These are phyloP conservation scores for Trichonephila clavipes DNA, from an alignment of 1,140 invertebrate genomes.

Conservation along the genomic window DNA sequence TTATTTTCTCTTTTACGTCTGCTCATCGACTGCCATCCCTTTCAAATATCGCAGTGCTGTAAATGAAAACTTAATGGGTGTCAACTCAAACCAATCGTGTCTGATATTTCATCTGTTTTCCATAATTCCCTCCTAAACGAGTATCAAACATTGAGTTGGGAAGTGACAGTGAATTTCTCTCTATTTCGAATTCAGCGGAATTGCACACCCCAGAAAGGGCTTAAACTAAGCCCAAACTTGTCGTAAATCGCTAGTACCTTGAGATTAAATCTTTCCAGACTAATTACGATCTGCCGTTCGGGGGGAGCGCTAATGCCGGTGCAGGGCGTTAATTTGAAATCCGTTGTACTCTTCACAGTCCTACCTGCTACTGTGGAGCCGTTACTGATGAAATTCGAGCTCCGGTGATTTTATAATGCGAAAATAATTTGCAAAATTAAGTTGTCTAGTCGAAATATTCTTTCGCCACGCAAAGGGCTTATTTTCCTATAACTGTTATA, in stretches of 20 bases:
- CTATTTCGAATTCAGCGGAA: conserved; percentile 19
- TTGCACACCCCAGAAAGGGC: background rate
- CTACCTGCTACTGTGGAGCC: background rate
- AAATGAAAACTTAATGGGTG: background rate
- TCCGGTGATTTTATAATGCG: conserved; percentile 30
- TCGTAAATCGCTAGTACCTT: conserved; percentile 37
- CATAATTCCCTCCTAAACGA: background rate
- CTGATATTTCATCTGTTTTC: background rate
- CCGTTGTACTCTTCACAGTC: background rate
- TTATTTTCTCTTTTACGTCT: too few species aligned
- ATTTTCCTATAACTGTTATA: too few species aligned
- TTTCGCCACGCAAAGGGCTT: background rate
- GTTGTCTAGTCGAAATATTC: background rate
- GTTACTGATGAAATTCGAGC: conserved; percentile 30
- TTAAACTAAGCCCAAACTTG: conserved; percentile 21
- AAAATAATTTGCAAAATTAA: conserved; percentile 19
- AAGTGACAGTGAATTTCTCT: background rate
- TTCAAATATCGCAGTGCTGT: too few species aligned
- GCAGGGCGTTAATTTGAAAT: conserved; percentile 12
- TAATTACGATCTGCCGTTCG: background rate
- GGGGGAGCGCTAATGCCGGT: background rate
- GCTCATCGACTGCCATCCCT: too few species aligned
- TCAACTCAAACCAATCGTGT: background rate
- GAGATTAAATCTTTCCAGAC: conserved; percentile 30
- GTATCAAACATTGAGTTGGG: background rate